Evolutionary conservation across 2,113 vertebrate genomes (phyloP).

Genomic region (Gavialis gangeticus): DNA sequence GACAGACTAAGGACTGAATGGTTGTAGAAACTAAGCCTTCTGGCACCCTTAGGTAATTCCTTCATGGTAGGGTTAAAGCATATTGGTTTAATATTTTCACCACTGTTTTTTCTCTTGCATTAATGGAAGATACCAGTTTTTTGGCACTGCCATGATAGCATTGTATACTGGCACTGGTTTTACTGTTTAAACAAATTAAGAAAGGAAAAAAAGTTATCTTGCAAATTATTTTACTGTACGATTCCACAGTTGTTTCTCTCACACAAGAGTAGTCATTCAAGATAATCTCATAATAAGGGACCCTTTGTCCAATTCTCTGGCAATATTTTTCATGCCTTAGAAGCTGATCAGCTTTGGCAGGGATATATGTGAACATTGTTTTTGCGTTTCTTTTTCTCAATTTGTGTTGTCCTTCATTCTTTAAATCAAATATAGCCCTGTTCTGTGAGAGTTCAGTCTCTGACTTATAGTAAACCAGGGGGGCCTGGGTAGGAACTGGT

Average conservation of each 20-base stretch:
- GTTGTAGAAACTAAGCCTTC: neutral
- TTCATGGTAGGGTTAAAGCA: neutral
- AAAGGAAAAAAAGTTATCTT: neutral
- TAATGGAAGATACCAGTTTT: neutral
- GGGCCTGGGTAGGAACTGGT: neutral
- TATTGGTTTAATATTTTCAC: neutral
- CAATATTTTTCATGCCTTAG: neutral
- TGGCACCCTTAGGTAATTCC: neutral
- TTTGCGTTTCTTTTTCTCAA: neutral
- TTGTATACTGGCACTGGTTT: neutral
- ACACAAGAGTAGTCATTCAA: neutral
- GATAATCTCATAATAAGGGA: neutral
- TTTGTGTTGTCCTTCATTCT: neutral
- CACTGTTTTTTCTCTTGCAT: neutral
- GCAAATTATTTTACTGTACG: neutral
- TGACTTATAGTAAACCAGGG: neutral
- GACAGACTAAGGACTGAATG: neutral
- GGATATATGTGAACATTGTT: neutral
- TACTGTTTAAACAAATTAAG: neutral
- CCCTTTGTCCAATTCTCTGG: neutral
- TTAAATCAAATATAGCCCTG: neutral
- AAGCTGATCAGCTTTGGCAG: neutral
- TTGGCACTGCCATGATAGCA: neutral
- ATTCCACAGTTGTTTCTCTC: neutral
- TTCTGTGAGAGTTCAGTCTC: neutral